Conservation (phyloP, 2,888 invertebrate species). For the Campoplex capitator region DNA sequence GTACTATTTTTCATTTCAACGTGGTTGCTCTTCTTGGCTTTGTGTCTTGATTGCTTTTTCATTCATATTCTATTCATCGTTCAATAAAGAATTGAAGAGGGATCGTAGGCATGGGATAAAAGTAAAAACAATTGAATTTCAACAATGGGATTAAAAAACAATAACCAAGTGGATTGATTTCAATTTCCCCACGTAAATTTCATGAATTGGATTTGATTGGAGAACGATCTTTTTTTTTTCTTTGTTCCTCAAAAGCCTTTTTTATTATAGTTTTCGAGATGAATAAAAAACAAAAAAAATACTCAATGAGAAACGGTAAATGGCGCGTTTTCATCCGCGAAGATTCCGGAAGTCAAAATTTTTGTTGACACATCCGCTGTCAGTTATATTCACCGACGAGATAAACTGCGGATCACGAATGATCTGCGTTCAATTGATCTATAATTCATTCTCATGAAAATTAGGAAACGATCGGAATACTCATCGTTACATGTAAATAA, state of each 20-base stretch:
- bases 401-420: no score
- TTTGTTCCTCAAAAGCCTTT: neutral
- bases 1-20: neutral
- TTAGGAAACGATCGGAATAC: no score
- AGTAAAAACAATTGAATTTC: constrained; percentile 6
- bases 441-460: no score
- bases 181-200: neutral
- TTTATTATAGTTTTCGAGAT: neutral
- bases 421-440: no score
- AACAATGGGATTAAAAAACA: neutral
- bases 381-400: no score
- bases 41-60: neutral
- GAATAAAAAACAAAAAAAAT: neutral
- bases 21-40: neutral
- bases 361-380: no score
- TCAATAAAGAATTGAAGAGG: neutral
- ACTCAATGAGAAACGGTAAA: neutral
- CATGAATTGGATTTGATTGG: neutral
- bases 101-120: neutral
- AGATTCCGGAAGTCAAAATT: no score
- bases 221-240: neutral
- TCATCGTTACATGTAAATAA: no score
- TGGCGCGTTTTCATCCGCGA: no score
- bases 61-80: neutral
- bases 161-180: neutral